Conservation (phyloP, 2,888 invertebrate species). For the Melanophora roralis region DNA sequence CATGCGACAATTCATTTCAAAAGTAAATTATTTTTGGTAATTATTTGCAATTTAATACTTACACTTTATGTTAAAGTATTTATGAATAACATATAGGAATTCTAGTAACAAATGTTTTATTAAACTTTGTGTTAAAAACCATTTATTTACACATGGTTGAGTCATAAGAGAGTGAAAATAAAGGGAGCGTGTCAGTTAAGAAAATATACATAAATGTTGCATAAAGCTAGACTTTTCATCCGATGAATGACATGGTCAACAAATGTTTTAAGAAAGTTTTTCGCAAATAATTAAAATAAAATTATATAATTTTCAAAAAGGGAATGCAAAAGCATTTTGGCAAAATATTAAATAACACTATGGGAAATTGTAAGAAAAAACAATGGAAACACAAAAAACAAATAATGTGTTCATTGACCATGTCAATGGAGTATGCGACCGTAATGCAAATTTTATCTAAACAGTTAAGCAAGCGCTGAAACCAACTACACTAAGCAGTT, state of each 20-base stretch:
- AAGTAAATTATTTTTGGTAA: constrained; percentile 28
- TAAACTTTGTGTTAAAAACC: not conserved
- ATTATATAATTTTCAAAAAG: constrained; percentile 52
- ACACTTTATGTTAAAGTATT: constrained; percentile 16
- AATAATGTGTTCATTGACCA: constrained; percentile 70
- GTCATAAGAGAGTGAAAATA: not conserved
- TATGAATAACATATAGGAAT: not conserved
- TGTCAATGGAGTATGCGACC: constrained; percentile 67
- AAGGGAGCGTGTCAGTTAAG: not conserved
- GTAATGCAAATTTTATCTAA: no score
- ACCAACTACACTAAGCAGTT: no score
- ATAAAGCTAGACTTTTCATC: not conserved
- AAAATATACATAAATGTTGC: not conserved
- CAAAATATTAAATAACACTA: constrained; percentile 37
- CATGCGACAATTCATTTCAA: not conserved
- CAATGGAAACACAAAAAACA: not conserved
- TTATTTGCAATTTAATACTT: constrained; percentile 19
- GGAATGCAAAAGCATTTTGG: not conserved
- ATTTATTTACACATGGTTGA: constrained; percentile 17
- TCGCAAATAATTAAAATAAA: not conserved
- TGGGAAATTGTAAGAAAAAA: constrained; percentile 7
- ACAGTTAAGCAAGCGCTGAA: no score
- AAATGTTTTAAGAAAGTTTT: not conserved
- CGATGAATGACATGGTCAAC: not conserved
- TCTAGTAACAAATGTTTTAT: not conserved